A percentile compares a stretch with the other conserved stretches of the same genome.
These are phyloP conservation scores for Cynodonichthys magdalenae DNA, from an alignment of 2,797 vertebrate species.

Conservation along the genomic window DNA sequence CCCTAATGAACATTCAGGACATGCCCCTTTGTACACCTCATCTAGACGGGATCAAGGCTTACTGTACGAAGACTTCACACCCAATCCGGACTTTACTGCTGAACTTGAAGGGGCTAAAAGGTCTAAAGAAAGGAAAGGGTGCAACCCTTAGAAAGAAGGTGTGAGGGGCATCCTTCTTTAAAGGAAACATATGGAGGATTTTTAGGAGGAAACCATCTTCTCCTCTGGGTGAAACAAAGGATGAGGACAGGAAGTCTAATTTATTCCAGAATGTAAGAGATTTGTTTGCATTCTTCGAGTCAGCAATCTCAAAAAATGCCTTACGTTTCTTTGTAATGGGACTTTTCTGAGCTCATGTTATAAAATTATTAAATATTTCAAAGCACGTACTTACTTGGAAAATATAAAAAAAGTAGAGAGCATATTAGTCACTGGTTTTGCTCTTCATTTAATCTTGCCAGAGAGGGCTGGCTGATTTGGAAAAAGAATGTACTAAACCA, in stretches of 20 bases:
- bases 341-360: constrained; percentile 13
- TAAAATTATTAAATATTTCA: background rate
- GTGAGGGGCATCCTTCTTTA: constrained; percentile 76
- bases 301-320: constrained; percentile 1
- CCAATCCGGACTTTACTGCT: constrained; percentile 44
- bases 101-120: constrained; percentile 37
- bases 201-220: constrained; percentile 58
- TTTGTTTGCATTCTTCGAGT: constrained; percentile 31
- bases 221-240: constrained; percentile 52
- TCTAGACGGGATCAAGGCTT: constrained; percentile 27
- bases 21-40: constrained; percentile 28
- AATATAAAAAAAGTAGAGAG: constrained; percentile 6
- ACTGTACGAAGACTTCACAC: constrained; percentile 42
- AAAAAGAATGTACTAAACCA: constrained; percentile 24
- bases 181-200: constrained; percentile 75
- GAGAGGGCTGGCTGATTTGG: constrained; percentile 12
- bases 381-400: constrained; percentile 6
- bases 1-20: constrained; percentile 11
- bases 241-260: constrained; percentile 57
- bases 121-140: constrained; percentile 70
- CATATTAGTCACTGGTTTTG: constrained; percentile 24
- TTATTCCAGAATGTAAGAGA: constrained; percentile 57
- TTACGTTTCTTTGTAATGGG: background rate
- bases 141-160: constrained; percentile 66
- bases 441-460: constrained; percentile 12